Base-by-base conservation (phyloP, 1,140 invertebrate genomes). In the Cydia amplana region DNA sequence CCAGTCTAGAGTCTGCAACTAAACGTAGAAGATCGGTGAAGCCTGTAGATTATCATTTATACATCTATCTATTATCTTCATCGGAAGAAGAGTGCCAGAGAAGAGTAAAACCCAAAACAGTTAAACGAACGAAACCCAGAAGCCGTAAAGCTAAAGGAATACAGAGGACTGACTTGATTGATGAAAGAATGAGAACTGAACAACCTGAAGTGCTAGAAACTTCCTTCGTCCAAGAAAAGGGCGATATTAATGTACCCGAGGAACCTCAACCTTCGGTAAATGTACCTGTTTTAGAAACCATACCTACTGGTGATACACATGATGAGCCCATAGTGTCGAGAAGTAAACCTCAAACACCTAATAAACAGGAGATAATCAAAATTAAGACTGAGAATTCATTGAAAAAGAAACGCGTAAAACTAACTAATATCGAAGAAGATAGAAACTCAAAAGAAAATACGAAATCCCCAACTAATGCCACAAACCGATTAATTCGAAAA, bases 121-220 rank as follows among this genome's bases (percentile, higher is more conserved):
- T 77, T 55, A 76, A 74, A 16, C 20, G 28, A 25, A 75, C 74
- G 1, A 75, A 72, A 76, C 2, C 75, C 20, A 73, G 72, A 73
- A 55, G 25, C 36, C 25, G 49, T 46, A 74, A 74, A 72, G 10
- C 73, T 43, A 78, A 77, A 67, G 77, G 64, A 77, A 16, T 63
- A 55, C 25, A 70, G 46, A 74, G 9, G 65, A 14, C 23, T 7
- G 77, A 83, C 63, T 75, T 87, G 46, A 28, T 83, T 32, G 86
- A 91, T 75, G 85, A 91, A 82, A 79, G 73, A 76, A 86, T 89
- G 82, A 86, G 89, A 74, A 73, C 84, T 16, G 74, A 78, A 14
- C 49, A 63, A 1, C 46, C 70, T 28, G 84, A 87, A 77, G 60
- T 70, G n/a, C 77, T 90, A 64, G 82, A 91, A 65, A 83, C 82